Percentiles rank a stretch among this genome's conserved stretches.
Conservation (phyloP, 2,888 invertebrate species). For the Scaptomyza flava region DNA sequence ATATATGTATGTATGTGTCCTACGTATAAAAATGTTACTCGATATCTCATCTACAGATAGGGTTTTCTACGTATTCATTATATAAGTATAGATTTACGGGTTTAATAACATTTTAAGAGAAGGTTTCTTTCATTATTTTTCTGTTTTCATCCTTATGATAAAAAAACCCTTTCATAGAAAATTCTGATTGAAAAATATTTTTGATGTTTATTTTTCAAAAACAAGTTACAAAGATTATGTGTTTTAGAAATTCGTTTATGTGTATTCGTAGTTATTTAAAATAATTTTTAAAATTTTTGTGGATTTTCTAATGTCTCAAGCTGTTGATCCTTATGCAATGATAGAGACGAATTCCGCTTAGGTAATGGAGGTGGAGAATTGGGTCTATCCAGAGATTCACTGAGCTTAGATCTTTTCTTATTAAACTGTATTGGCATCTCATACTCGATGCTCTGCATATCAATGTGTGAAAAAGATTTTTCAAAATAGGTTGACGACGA, state of each 20-base stretch:
- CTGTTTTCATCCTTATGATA: no score
- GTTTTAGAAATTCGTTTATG: neutral
- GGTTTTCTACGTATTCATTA: neutral
- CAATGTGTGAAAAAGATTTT: slow-evolving; percentile 38
- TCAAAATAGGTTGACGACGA: slow-evolving; percentile 58
- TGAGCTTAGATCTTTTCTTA: slow-evolving; percentile 44
- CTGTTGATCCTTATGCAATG: slow-evolving; percentile 20
- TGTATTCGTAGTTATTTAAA: neutral
- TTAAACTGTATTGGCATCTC: slow-evolving; percentile 61
- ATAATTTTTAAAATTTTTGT: neutral
- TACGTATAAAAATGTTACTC: neutral
- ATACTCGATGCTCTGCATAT: slow-evolving; percentile 56
- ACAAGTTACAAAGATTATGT: neutral
- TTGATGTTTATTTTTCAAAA: neutral
- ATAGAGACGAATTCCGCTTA: slow-evolving; percentile 73
- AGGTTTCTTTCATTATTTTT: no score
- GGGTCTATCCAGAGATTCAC: slow-evolving; percentile 60
- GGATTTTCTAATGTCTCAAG: neutral
- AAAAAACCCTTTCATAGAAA: neutral
- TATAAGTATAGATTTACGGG: no score
- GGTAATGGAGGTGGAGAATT: slow-evolving; percentile 80
- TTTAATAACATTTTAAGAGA: no score
- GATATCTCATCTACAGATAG: neutral
- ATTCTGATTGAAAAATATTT: neutral
- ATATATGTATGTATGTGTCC: neutral